phyloP scores from a whole-genome alignment of 64 coral and sea anemone species.

The Astreopora myriophthalma region DNA sequence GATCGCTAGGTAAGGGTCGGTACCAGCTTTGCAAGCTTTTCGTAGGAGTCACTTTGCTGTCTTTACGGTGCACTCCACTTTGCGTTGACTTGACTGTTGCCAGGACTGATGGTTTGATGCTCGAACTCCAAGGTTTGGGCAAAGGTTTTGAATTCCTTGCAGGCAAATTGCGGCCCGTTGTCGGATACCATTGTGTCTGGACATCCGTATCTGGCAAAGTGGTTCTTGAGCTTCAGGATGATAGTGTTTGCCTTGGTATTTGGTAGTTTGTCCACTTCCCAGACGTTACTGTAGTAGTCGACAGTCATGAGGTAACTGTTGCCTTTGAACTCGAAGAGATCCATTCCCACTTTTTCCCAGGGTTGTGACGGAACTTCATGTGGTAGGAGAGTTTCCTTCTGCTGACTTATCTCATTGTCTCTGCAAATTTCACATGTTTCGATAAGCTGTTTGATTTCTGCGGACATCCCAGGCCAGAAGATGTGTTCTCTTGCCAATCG shows the following conservation, averaged over 20 bases:
- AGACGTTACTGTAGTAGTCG: conserved; percentile 30
- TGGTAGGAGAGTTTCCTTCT: neutral
- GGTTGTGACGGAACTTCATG: conserved; percentile 7
- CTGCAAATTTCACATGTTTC: too few relatives aligned
- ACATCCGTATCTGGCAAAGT: conserved; percentile 29
- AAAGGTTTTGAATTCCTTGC: neutral
- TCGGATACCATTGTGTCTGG: conserved; percentile 27
- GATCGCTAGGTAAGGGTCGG: neutral
- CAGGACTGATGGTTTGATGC: conserved; percentile 15
- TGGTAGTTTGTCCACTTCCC: conserved; percentile 39
- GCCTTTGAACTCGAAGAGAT: neutral
- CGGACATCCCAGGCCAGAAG: conserved; percentile 19
- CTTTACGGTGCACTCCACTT: neutral
- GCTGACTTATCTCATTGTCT: too few relatives aligned
- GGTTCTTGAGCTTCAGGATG: conserved; percentile 8
- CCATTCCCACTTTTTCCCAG: conserved; percentile 28
- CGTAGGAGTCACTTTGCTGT: neutral
- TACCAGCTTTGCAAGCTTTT: neutral
- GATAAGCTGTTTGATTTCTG: neutral
- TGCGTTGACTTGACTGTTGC: neutral
- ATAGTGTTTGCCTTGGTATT: neutral
- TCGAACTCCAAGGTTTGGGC: conserved; percentile 25
- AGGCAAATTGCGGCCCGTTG: conserved; percentile 29
- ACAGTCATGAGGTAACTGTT: neutral
- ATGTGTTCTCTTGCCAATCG: neutral